phyloP scores from a whole-genome alignment of 2,888 invertebrate genomes.

The Choreutis nemorana region DNA sequence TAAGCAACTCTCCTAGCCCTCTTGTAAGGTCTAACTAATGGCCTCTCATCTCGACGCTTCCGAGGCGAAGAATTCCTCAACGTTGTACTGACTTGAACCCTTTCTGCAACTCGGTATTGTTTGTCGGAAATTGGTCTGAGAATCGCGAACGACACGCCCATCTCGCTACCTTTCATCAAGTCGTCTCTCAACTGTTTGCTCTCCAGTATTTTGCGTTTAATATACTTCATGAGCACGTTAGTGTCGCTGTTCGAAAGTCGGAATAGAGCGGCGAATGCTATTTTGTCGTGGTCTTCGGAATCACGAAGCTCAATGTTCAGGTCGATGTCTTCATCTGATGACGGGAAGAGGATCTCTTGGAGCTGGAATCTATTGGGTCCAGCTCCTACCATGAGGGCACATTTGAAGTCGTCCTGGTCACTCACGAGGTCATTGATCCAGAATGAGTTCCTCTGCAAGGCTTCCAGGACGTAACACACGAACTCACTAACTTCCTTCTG shows the following conservation, averaged over 20 bases:
- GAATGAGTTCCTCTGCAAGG: conserved; percentile 39
- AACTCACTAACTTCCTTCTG: conserved; percentile 48
- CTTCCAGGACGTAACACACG: conserved; percentile 35
- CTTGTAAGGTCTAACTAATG: conserved; percentile 23
- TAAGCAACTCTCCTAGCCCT: conserved; percentile 26
- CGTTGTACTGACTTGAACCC: conserved; percentile 33
- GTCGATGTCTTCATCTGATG: conserved; percentile 29
- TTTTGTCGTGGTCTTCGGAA: conserved; percentile 48
- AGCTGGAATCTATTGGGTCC: conserved; percentile 52
- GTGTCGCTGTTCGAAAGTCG: conserved; percentile 33
- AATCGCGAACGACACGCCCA: conserved; percentile 44
- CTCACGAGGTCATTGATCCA: conserved; percentile 43
- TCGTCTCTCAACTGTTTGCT: conserved; percentile 35
- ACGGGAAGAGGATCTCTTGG: conserved; percentile 47
- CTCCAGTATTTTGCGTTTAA: conserved; percentile 36
- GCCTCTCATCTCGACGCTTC: conserved; percentile 35
- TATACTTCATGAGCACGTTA: conserved; percentile 33
- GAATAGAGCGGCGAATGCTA: conserved; percentile 43
- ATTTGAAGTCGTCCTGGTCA: conserved; percentile 39
- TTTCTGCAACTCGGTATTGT: conserved; percentile 43
- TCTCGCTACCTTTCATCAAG: conserved; percentile 36
- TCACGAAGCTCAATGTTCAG: conserved; percentile 45
- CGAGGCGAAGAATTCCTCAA: conserved; percentile 26
- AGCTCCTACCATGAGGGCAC: conserved; percentile 43
- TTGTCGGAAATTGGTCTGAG: conserved; percentile 39